Base-by-base conservation (phyloP, 2,888 invertebrate genomes). In the Galerucella pusilla region DNA sequence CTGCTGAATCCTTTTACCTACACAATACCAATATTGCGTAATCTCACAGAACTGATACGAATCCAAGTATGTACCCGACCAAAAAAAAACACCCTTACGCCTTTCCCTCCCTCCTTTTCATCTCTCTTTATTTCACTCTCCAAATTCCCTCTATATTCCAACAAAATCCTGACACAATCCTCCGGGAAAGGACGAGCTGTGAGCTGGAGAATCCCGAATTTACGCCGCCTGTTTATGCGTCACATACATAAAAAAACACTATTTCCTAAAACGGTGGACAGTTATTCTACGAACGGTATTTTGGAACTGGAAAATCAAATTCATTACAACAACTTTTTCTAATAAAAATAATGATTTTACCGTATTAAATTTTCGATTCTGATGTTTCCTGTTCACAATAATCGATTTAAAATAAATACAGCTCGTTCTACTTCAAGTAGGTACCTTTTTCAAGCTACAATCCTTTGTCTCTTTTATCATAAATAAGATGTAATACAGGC, bases 181-280 rank as follows among this genome's bases (percentile, higher is more conserved):
- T 68, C 42, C 68, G 59, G 54, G 59, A 59, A 59, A 35, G 20
- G 46, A 66, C 14, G n/a, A n/a, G n/a, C n/a, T n/a, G n/a, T 3
- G 14, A 66, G 11, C 45, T 25, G 28, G 25, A 25, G 57, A 59
- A 57, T 68, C 54, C 57, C 57, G 54, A 57, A 42, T 57, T 20
- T 46, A 59, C 54, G 35, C 42, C 68, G 64, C 45, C 46, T 64
- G 46, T 45, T 57, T 11, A 45, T 68, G 68, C 68, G 59, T 68
- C 68, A 68, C 45, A 68, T 42, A 68, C 57, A 42, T 42, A 59
- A 57, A 68, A 35, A 68, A 68, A 68, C 11, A 68, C 45, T 10
- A 59, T 59, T 45, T 57, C 68, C 10, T 25, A 68, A 14, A 61
- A n/a, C 12, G 61, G 3, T 61, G 35, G 35, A 1, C 12, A 14